Base-by-base conservation (phyloP, 2,113 vertebrate genomes). In the Gasterosteus aculeatus region DNA sequence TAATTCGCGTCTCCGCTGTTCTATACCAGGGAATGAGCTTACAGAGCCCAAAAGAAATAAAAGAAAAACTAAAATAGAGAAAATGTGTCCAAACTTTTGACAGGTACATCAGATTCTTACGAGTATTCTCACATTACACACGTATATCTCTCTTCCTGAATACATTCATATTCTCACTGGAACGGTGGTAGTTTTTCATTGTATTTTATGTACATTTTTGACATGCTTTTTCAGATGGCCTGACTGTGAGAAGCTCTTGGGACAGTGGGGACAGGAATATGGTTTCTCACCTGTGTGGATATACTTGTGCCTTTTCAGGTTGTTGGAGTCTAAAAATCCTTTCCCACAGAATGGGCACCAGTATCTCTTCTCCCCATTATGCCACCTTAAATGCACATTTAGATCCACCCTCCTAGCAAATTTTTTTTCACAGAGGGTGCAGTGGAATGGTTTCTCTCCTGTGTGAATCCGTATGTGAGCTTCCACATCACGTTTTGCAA, bases 371-470 rank as follows among this genome's bases (percentile, higher is more conserved):
- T 87, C 92, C 7, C 92, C 82, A 1, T 93, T 85, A 46, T 96
- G 95, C 85, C 90, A 92, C 72, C 94, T 92, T 81, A 95, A 85
- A 63, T 97, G 96, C 47, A 92, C 84, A 68, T 93, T 95, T 33
- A 96, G 90, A 11, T 93, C 94, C 3, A 94, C 94, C 85, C 90
- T 91, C 0, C 94, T 92, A 18, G 91, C 78, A 59, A 97, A 96
- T 76, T 87, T 91, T 69, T 94, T 95, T 59, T 94, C 94, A 10
- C 95, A 97, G 9, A 94, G 91, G 2, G 89, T 66, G 33, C 95
- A 97, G 19, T 90, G 85, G 80, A 94, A 96, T 7, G 94, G 94
- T 69, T 94, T 96, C 89, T 96, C 95, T 31, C 95, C 95, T 0
- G 95, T 96, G 86, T 96, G 96, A 61, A 92, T 93, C 14, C 94